Evolutionary conservation across 2,888 invertebrate species (phyloP).

Genomic region (Acanthosepion pharaonis): DNA sequence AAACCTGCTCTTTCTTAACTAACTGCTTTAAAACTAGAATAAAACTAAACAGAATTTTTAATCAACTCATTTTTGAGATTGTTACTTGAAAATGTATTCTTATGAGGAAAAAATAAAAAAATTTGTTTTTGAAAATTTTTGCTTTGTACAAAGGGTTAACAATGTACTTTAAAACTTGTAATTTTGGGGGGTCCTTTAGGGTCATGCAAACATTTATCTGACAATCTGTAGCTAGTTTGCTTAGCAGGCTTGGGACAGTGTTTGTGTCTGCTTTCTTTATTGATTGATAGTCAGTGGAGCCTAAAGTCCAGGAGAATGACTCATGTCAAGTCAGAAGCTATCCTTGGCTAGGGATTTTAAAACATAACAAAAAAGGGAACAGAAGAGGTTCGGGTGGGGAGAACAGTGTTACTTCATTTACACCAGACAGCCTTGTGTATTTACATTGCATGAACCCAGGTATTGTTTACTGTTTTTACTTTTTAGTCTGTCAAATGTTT

Average conservation of each 20-base stretch:
- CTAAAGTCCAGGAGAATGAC: not conserved
- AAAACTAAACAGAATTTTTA: too few relatives aligned
- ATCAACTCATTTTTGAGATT: too few relatives aligned
- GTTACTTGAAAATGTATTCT: too few relatives aligned
- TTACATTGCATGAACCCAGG: not conserved
- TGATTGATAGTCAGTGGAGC: constrained; percentile 23
- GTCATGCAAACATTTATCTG: not conserved
- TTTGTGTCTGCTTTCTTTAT: not conserved
- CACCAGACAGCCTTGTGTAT: not conserved
- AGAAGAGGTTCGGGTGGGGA: not conserved
- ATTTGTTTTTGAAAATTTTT: too few relatives aligned
- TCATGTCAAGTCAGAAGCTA: constrained; percentile 6
- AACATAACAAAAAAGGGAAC: not conserved
- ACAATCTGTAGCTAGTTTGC: not conserved
- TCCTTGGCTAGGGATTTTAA: constrained; percentile 6
- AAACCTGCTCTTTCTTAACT: too few relatives aligned
- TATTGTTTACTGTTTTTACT: not conserved
- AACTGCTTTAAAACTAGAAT: too few relatives aligned
- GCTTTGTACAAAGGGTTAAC: too few relatives aligned
- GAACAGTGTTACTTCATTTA: not conserved
- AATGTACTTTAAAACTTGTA: not conserved
- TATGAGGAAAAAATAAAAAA: too few relatives aligned
- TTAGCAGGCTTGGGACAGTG: not conserved
- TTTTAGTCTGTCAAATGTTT: not conserved
- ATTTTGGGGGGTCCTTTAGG: not conserved